Percentiles rank a stretch among this genome's conserved stretches.
phyloP scores from a whole-genome alignment of 2,113 vertebrate species.

The Chamaetylas fuelleborni region DNA sequence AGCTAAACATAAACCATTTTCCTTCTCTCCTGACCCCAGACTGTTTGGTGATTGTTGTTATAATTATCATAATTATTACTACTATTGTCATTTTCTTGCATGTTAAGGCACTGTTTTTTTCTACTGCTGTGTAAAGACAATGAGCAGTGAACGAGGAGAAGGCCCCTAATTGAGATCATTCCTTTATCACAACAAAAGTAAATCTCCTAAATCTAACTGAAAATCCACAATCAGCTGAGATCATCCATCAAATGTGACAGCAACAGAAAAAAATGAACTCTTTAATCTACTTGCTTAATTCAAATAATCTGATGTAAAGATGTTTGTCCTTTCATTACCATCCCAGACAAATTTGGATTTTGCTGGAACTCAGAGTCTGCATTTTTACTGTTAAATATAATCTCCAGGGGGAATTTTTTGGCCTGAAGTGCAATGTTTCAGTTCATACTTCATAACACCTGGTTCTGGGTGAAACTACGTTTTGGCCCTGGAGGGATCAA shows the following conservation, averaged over 20 bases:
- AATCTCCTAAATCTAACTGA: background rate
- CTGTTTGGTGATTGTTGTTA: background rate
- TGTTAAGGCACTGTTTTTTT: background rate
- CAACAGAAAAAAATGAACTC: background rate
- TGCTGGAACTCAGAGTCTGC: background rate
- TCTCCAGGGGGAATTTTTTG: background rate
- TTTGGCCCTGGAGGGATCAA: background rate
- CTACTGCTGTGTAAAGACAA: background rate
- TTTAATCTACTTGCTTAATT: background rate
- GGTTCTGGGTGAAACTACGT: fast-evolving
- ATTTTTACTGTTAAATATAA: background rate
- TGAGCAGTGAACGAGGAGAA: background rate
- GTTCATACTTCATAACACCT: background rate
- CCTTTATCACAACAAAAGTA: background rate
- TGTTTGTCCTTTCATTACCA: background rate
- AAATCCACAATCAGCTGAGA: background rate
- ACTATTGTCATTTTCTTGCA: background rate
- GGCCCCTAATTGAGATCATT: background rate
- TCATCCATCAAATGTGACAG: background rate
- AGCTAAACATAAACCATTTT: background rate
- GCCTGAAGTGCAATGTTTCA: background rate
- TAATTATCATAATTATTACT: background rate
- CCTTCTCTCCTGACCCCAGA: background rate
- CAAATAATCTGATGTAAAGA: background rate
- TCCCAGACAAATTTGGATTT: background rate